phyloP scores from a whole-genome alignment of 2,797 vertebrate genomes.

The Pseudocheirus occidentalis region DNA sequence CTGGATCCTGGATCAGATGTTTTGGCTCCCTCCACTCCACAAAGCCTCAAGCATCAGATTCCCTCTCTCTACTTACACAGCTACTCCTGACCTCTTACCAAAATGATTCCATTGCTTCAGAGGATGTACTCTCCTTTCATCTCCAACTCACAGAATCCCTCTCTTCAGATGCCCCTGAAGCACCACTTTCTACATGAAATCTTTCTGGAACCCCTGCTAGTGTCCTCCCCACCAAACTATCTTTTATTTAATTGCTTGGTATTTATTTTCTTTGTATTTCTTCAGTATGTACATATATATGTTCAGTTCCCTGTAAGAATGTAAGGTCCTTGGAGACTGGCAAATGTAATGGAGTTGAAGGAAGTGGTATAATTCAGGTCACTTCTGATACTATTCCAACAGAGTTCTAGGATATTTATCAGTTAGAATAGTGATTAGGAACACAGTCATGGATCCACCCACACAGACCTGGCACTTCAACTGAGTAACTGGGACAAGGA shows the following conservation, averaged over 20 bases:
- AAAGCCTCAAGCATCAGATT: neutral
- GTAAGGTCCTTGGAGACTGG: no score
- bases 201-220: neutral
- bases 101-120: neutral
- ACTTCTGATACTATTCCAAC: no score
- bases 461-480: neutral
- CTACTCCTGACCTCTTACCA: neutral
- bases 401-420: no score
- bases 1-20: no score
- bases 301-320: no score
- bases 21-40: neutral
- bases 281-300: neutral
- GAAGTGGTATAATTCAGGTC: no score
- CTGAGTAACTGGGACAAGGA: neutral
- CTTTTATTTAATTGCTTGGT: neutral
- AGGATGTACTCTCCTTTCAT: neutral
- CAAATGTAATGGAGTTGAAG: no score
- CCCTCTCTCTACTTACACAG: neutral
- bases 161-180: neutral
- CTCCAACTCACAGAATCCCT: neutral
- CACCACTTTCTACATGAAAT: neutral
- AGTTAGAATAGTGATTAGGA: neutral
- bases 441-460: neutral
- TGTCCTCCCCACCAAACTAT: neutral
- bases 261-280: neutral